Evolutionary conservation across 2,888 invertebrate species (phyloP), one percentile per base, ranked within the genome.

Genomic region (Melinaea menophilus): DNA sequence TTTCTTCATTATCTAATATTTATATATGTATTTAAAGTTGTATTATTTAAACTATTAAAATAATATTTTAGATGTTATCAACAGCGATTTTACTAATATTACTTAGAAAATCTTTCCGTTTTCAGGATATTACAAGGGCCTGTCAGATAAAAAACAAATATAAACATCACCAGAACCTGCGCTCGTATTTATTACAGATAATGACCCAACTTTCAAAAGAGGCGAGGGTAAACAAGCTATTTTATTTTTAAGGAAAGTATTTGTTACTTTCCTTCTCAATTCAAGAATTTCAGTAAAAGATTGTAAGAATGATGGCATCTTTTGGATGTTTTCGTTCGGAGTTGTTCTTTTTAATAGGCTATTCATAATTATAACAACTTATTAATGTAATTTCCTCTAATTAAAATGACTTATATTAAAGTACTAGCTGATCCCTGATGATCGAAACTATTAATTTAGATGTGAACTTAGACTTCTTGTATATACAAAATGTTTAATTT

Each of bases 131-230:
- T 59, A 59, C 7, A 46, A 51, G 61, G 34, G 51, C 34, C 22
- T 54, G 54, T 58, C 56, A 59, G 58, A 65, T 61, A 62, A 22
- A 22, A 22, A 22, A 62, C 12, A 56, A 62, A 59, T 48, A 41
- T 35, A 55, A 46, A 54, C 62, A 62, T 65, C 55, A 62, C 62
- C 33, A 37, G 48, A 65, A 65, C 59, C 65, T 62, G 65, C 46
- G 62, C 55, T 61, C 61, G 59, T 59, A 62, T 64, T 65, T 65
- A 65, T 65, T 65, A 59, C 11, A 62, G 65, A 65, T 62, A 65
- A 65, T 65, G 59, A 34, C 59, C 62, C 48, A 65, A 65, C 59
- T 65, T 65, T 59, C 51, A 12, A 51, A 34, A 48, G 61, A 47
- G 31, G 31, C 11, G 59, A 60, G 62, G 62, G 59, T 59, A 58